A percentile compares a stretch with the other conserved stretches of the same genome.
Conservation (phyloP, 1,140 invertebrate species). For the Calliphora vicina region DNA sequence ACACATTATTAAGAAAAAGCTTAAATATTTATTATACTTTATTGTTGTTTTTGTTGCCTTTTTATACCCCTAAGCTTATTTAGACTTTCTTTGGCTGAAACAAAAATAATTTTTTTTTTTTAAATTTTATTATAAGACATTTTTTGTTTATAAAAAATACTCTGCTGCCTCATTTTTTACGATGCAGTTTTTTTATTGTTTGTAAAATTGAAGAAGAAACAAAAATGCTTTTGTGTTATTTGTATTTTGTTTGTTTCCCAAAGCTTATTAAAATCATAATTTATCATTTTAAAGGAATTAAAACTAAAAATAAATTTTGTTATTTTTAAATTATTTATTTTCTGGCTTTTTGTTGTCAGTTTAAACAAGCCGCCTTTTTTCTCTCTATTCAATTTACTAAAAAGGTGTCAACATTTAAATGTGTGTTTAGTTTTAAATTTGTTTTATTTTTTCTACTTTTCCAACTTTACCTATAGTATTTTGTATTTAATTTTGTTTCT, state of each 20-base stretch:
- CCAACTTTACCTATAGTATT: background rate
- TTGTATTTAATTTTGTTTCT: background rate
- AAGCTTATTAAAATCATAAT: constrained; percentile 14
- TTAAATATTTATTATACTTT: constrained; percentile 8
- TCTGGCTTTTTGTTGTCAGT: background rate
- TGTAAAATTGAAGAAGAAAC: no score
- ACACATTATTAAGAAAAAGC: background rate
- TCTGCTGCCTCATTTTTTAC: constrained; percentile 1
- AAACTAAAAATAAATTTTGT: background rate
- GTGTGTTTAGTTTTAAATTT: background rate
- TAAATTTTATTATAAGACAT: background rate
- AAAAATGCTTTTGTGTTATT: background rate
- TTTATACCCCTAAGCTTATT: background rate
- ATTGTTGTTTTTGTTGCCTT: background rate
- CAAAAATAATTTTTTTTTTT: background rate
- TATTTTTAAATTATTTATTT: background rate
- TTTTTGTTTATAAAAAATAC: background rate
- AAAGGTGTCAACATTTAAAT: constrained; percentile 13
- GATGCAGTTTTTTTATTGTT: background rate
- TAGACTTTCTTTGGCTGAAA: background rate
- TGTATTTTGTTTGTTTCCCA: background rate
- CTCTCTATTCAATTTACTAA: background rate
- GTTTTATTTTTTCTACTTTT: background rate
- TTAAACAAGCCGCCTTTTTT: background rate
- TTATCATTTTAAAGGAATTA: constrained; percentile 10